Conservation (phyloP, 2,888 invertebrate genomes). For the Agrenia bidenticulata region DNA sequence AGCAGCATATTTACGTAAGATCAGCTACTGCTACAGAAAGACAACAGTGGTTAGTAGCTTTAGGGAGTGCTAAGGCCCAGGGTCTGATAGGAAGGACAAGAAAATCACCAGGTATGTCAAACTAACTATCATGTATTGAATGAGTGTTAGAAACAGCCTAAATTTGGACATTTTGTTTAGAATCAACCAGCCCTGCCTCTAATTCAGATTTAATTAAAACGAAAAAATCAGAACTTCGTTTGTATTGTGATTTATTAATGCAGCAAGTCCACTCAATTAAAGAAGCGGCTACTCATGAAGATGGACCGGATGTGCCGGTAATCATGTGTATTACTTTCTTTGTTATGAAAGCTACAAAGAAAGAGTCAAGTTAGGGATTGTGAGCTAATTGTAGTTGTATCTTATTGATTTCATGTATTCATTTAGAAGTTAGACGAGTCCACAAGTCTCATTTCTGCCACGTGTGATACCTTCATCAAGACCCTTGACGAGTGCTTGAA, state of each 20-base stretch:
- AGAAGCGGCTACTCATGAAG: conserved; percentile 63
- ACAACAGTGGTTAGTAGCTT: conserved; percentile 77
- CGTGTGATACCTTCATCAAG: conserved; percentile 80
- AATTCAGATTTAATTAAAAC: conserved; percentile 62
- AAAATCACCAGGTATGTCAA: conserved; percentile 54
- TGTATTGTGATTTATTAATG: conserved; percentile 80
- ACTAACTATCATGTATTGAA: no score
- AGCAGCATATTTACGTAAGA: conserved; percentile 76
- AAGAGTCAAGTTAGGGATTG: no score
- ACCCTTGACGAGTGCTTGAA: conserved; percentile 79
- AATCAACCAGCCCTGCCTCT: conserved; percentile 29
- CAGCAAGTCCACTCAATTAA: conserved; percentile 78
- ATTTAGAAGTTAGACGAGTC: conserved; percentile 71
- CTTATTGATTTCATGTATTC: background rate
- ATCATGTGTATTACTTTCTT: no score
- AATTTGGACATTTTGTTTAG: no score
- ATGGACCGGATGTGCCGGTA: conserved; percentile 65
- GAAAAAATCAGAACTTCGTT: conserved; percentile 73
- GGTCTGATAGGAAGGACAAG: conserved; percentile 58
- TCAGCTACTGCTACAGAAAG: conserved; percentile 75
- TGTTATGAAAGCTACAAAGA: no score
- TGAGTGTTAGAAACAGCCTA: no score
- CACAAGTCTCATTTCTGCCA: conserved; percentile 70
- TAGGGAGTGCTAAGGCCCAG: conserved; percentile 75
- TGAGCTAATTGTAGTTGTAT: no score